These are phyloP conservation scores for Pituophis catenifer DNA, from an alignment of 2,113 vertebrate genomes.

Conservation along the genomic window DNA sequence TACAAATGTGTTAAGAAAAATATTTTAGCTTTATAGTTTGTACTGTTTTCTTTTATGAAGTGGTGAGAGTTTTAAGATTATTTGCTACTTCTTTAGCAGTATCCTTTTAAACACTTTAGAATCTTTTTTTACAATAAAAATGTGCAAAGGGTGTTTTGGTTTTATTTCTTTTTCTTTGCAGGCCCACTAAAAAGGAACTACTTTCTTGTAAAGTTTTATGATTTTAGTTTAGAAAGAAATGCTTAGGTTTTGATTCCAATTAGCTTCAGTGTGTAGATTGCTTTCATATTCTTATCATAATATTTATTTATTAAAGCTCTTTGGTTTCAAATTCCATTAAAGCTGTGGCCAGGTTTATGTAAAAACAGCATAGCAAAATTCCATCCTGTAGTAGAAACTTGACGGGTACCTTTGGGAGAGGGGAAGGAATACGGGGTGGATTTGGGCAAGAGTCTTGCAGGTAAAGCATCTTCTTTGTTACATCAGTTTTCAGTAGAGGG, in stretches of 20 bases:
- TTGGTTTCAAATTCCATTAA: slow-evolving; percentile 80
- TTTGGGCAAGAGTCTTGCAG: slow-evolving; percentile 43
- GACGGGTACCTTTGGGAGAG: slow-evolving; percentile 74
- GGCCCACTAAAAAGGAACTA: slow-evolving; percentile 45
- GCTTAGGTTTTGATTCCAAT: slow-evolving; percentile 63
- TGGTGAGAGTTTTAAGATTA: slow-evolving; percentile 60
- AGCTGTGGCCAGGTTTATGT: slow-evolving; percentile 77
- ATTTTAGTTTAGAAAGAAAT: slow-evolving; percentile 66
- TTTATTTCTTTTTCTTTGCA: slow-evolving; percentile 16
- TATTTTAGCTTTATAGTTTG: slow-evolving; percentile 34
- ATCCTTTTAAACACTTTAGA: slow-evolving; percentile 49
- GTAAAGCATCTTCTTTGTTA: background rate
- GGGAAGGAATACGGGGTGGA: slow-evolving; percentile 35
- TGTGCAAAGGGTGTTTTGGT: slow-evolving; percentile 46
- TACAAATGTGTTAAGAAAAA: slow-evolving; percentile 29
- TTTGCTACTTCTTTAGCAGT: slow-evolving; percentile 62
- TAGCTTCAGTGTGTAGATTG: slow-evolving; percentile 71
- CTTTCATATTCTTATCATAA: slow-evolving; percentile 82
- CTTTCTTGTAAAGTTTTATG: slow-evolving; percentile 54
- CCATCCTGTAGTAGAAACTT: slow-evolving; percentile 72
- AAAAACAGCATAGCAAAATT: slow-evolving; percentile 83
- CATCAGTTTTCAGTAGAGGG: fast-evolving
- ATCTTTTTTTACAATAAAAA: slow-evolving; percentile 31
- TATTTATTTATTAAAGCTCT: slow-evolving; percentile 82
- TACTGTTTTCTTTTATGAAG: slow-evolving; percentile 37